These are phyloP conservation scores for Branchinecta lynchi DNA, from an alignment of 1,140 invertebrate species.

Conservation along the genomic window DNA sequence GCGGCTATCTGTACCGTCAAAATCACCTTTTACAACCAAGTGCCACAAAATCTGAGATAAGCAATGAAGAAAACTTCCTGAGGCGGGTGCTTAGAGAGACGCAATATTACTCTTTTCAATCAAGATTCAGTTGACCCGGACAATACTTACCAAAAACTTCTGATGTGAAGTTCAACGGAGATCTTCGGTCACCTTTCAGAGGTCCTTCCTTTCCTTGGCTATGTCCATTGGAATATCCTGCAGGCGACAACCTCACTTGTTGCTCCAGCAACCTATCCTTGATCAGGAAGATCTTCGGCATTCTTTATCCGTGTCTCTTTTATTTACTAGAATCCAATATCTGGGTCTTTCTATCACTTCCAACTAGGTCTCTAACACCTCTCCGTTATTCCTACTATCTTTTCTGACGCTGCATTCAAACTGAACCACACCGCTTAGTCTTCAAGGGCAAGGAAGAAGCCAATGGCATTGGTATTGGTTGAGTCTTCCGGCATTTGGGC, in stretches of 20 bases:
- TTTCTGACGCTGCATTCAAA: neutral
- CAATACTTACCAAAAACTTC: neutral
- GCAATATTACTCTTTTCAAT: no score
- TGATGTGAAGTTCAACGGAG: neutral
- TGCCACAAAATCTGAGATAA: no score
- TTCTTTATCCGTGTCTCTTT: neutral
- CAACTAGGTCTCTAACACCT: neutral
- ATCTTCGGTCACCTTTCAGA: neutral
- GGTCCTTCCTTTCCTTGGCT: no score
- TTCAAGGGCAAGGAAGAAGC: neutral
- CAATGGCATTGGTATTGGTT: neutral
- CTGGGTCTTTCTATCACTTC: neutral
- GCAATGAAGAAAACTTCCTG: no score
- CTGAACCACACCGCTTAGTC: neutral
- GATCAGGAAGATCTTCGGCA: constrained; percentile 6
- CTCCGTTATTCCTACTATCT: neutral
- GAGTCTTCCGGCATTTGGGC: neutral
- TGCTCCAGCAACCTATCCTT: neutral
- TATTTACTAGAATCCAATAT: neutral
- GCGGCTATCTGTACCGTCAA: no score
- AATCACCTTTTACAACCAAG: no score
- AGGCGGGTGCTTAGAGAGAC: no score
- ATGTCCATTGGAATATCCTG: no score
- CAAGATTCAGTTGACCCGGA: no score
- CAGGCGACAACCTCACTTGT: neutral